Percentiles rank a stretch among this genome's conserved stretches.
These are phyloP conservation scores for Hypothenemus hampei DNA, from an alignment of 1,140 invertebrate species.

Conservation along the genomic window DNA sequence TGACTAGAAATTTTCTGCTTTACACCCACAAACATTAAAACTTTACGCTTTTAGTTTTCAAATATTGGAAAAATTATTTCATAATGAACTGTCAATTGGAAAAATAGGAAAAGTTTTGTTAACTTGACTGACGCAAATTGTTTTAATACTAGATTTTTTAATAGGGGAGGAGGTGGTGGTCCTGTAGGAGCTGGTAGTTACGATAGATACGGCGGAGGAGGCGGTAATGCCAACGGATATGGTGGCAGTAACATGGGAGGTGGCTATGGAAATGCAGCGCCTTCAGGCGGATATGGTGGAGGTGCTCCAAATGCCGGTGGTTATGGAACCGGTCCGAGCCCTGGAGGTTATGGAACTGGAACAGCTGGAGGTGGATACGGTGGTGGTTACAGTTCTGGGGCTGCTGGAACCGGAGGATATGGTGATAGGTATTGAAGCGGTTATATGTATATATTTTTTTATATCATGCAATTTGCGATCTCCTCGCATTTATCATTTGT, in stretches of 20 bases:
- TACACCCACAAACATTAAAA: no score
- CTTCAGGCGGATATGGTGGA: slow-evolving; percentile 9
- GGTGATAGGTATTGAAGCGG: slow-evolving; percentile 22
- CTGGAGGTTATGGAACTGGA: slow-evolving; percentile 22
- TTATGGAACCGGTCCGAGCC: slow-evolving; percentile 4
- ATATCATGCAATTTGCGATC: no score
- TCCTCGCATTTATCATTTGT: no score
- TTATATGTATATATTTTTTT: background rate
- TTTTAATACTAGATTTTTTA: slow-evolving; percentile 4
- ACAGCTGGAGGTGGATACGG: slow-evolving; percentile 14
- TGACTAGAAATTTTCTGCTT: no score
- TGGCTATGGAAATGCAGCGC: background rate
- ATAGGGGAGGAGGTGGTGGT: slow-evolving; percentile 6
- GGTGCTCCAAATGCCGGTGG: slow-evolving; percentile 4
- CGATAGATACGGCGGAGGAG: slow-evolving; percentile 3
- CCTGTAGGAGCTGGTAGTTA: slow-evolving; percentile 2
- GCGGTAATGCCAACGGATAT: slow-evolving; percentile 25
- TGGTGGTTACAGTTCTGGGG: slow-evolving; percentile 23
- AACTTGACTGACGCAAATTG: no score
- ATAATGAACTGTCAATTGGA: no score
- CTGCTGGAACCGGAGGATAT: slow-evolving; percentile 21
- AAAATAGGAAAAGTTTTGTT: no score
- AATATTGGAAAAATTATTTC: no score
- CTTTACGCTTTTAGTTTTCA: no score
- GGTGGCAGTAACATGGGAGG: slow-evolving; percentile 19